Base-by-base conservation (phyloP, 2,797 vertebrate genomes). In the Chelon labrosus region DNA sequence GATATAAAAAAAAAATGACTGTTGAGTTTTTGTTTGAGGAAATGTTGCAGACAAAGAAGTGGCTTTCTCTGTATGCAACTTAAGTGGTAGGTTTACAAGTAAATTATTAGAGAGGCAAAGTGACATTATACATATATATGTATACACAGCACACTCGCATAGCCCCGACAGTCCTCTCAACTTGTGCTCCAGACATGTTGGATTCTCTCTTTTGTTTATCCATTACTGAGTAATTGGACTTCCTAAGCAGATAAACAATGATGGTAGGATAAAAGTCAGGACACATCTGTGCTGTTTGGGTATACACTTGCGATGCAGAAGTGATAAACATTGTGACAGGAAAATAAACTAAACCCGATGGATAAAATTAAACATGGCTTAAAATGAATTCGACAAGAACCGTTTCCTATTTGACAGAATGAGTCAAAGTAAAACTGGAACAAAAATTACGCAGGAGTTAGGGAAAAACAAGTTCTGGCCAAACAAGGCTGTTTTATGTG, bases 231-330 rank as follows among this genome's bases (percentile, higher is more conserved):
- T 83, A 85, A 85, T 61, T 79, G 74, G 52, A 70, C 65, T 77
- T 86, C 77, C 79, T 66, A 47, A 52, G 52, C 44, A 71, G 74
- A 83, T 76, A 68, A 87, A 78, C 62, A 76, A 62, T 46, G 39
- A 78, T 52, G 61, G 74, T 46, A 37, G 62, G 63, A 87, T 77
- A 46, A 19, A 38, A 77, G 52, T 82, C 57, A 76, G 82, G 65
- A 88, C 55, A 86, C 47, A 80, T 81, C 66, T 67, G 73, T 75
- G 55, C 65, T 70, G 69, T 70, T 50, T 73, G 70, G 51, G 25
- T 74, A 62, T 69, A 63, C 37, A 38, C 58, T 80, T 80, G 80
- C 55, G 46, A 69, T 78, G 57, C 49, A 53, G 27, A 81, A 17
- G 20, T 11, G 65, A 80, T 60, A 67, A 47, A 49, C 54, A 58